Base-by-base conservation (phyloP, 2,113 vertebrate genomes). In the Saccopteryx bilineata region DNA sequence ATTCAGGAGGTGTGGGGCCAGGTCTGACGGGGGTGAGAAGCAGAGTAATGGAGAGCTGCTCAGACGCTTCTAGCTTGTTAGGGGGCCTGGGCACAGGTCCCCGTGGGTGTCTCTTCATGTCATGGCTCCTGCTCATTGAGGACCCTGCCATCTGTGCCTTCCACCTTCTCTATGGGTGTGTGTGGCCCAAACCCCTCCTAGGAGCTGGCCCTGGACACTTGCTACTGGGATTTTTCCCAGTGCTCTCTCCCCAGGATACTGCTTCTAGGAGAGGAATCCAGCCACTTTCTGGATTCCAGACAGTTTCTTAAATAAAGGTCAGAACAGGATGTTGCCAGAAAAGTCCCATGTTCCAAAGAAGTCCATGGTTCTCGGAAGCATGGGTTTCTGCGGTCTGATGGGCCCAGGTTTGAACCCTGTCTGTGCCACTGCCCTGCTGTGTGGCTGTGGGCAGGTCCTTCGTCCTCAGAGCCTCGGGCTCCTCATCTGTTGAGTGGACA, bases 351-450 rank as follows among this genome's bases (percentile, higher is more conserved):
- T 56, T 54, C 61, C 69, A 61, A 60, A 76, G 18, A 9, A 39
- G 39, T 39, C 39, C 39, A 39, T 0, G 2, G 23, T n/a, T 65
- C 66, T 52, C 14, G 2, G 66, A 72, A 86, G 74, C 50, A 39
- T 1, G 17, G 1, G 52, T 56, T 19, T 71, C 87, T 76, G 61
- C 26, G 5, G 33, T 39, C 74, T 39, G 50, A 7, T 0, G 0
- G 39, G 14, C 31, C 13, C 7, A 6, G 24, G 75, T 90, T 90
- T 21, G 0, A 66, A 33, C 72, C 23, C 39, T 26, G 5, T 50
- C 58, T 80, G 58, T 2, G 0, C 48, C 19, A 6, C 26, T 39
- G 9, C 14, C 21, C 46, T 17, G 72, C 46, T 2, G 7, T 15
- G 54, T n/a, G 46, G n/a, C 93, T 7, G 2, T 1, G 56, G 56